Conservation (phyloP, 2,888 invertebrate genomes). For the Bhutanitis thaidina region DNA sequence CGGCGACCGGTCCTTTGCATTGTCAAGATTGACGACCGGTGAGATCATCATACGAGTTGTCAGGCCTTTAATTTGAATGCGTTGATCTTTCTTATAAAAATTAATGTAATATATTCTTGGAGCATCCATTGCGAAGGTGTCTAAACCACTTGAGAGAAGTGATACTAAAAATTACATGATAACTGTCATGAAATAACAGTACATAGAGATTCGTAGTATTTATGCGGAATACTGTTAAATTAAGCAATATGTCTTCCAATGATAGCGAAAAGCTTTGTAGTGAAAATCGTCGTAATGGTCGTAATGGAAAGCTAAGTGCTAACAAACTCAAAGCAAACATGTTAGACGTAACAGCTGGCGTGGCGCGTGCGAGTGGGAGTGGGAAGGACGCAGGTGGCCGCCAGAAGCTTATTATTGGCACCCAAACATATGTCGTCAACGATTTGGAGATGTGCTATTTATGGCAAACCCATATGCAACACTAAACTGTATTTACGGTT, state of each 20-base stretch:
- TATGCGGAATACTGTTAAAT: no score
- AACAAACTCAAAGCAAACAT: constrained; percentile 28
- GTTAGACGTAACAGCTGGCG: constrained; percentile 44
- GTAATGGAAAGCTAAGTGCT: constrained; percentile 26
- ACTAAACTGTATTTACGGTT: neutral
- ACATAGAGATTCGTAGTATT: no score
- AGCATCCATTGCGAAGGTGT: neutral
- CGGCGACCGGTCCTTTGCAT: constrained; percentile 73
- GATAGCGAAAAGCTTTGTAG: neutral
- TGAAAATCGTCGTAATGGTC: neutral
- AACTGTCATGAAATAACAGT: no score
- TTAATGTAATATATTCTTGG: neutral
- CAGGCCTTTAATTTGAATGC: constrained; percentile 51
- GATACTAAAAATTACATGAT: no score
- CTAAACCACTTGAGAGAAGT: no score
- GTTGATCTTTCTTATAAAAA: constrained; percentile 30
- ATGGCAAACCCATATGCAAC: constrained; percentile 7
- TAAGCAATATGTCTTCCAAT: no score
- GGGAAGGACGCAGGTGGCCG: constrained; percentile 71
- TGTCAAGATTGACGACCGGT: constrained; percentile 75
- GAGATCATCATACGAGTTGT: constrained; percentile 68
- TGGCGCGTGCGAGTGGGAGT: constrained; percentile 67
- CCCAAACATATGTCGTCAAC: constrained; percentile 49
- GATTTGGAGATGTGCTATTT: constrained; percentile 15
- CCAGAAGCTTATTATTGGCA: constrained; percentile 45